Base-by-base conservation (phyloP, 2,113 vertebrate species). In the Lophotis ruficrista region DNA sequence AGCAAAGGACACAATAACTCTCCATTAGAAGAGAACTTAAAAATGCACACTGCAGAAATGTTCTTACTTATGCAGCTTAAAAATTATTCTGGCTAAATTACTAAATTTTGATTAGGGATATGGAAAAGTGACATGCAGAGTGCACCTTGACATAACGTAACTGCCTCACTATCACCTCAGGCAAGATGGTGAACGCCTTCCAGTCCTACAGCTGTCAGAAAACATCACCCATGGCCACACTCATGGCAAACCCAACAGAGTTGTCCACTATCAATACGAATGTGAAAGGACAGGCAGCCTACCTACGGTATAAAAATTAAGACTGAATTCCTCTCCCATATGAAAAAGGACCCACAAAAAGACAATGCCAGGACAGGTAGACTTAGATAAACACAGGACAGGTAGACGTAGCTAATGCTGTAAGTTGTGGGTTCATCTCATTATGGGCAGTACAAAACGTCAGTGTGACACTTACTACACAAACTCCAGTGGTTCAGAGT, bases 1-100 rank as follows among this genome's bases (percentile, higher is more conserved):
- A 23, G 43, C 81, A 79, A 87, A 95, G 61, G 45, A 85, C 45
- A 95, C 89, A 92, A 51, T 30, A 68, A 53, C 6, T 51, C n/a
- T 51, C 68, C 47, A 41, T 90, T 90, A 77, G 61, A 70, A 70
- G 41, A 64, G 17, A 89, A 62, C 30, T 88, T 58, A 24, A 90
- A 95, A 94, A 93, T 3, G 3, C 71, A 83, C 50, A 41, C 38
- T 38, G 28, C 30, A 77, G 53, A 64, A 66, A 48, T 19, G 24
- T 45, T 71, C 35, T 91, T 78, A 75, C 23, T 93, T 47, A 75
- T 8, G 43, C 27, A 53, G 31, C 73, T 91, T 85, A 62, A 91
- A 87, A 83, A 60, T 21, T 0, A 43, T 84, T 56, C 72, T 81
- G 80, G 25, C 58, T 93, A 56, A 68, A 90, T 38, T 38, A 93